Evolutionary conservation across 2,888 invertebrate genomes (phyloP), one percentile per base, ranked within the genome.

Genomic region (Frankliniella intonsa): DNA sequence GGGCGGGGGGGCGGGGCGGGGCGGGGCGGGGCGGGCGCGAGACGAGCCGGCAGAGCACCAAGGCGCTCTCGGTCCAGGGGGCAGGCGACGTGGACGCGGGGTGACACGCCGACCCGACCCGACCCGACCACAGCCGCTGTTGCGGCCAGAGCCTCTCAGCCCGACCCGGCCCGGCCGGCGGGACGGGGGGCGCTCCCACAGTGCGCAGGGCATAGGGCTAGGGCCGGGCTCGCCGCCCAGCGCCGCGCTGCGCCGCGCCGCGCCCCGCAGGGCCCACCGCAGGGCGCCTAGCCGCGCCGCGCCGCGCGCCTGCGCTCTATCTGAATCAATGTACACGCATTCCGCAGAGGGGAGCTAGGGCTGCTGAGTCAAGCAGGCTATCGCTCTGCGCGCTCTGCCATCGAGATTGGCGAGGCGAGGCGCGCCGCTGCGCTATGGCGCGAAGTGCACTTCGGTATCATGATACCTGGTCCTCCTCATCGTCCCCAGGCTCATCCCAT

Each of bases 61-160:
- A 76, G 22, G 69, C 25, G 69, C 69, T 76, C 69, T 22, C 69
- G 69, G 22, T 76, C 69, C 69, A 76, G 22, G 25, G 69, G 25
- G 69, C 69, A 76, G 22, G 10, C 22, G 69, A 25, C 22, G 25
- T 76, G 69, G 69, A 76, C 69, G 69, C 69, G 69, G 69, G 25
- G 22, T 25, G 69, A 76, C 69, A 12, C 25, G 8, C 8, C 12
- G 69, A 76, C 69, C 25, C 10, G 10, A 22, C 12, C 14, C 62
- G 14, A n/a, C 19, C 19, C 62, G 62, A 17, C 62, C 14, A 17
- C 38, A 38, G 38, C 38, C 38, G 38, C 38, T 38, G 38, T 38
- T 38, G 38, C 38, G 38, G 38, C 38, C 38, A 5, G 38, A 38
- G 38, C 38, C 38, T 38, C 38, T 38, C 38, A 2, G 5, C 38